Evolutionary conservation across 2,113 vertebrate species (phyloP).

Genomic region (Saccopteryx bilineata): DNA sequence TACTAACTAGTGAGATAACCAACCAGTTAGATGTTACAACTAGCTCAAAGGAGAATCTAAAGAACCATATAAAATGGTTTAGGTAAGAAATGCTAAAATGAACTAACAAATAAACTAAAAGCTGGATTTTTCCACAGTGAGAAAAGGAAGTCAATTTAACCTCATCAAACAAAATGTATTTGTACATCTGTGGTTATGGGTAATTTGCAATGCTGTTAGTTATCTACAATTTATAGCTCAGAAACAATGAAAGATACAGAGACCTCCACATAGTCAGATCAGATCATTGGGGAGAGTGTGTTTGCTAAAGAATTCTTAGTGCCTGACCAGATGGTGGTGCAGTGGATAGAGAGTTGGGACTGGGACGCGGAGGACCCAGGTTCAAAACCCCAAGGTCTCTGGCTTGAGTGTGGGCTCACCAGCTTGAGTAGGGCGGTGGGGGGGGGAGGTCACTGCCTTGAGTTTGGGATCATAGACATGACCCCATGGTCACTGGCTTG

Average conservation of each 20-base stretch:
- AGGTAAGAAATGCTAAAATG: neutral
- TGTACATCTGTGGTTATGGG: neutral
- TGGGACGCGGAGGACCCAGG: no score
- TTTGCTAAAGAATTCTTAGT: neutral
- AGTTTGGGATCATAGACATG: no score
- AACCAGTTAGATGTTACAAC: neutral
- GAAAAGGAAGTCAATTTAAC: neutral
- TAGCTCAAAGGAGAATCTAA: neutral
- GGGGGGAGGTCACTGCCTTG: no score
- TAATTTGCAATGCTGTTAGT: neutral
- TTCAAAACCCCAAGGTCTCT: no score
- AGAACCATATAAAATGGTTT: neutral
- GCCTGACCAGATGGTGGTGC: no score
- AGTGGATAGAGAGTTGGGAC: no score
- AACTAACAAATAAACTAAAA: neutral
- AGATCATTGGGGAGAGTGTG: neutral
- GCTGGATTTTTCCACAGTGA: neutral
- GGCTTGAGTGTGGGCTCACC: no score
- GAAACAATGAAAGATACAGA: neutral
- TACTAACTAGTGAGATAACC: neutral
- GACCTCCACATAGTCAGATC: neutral
- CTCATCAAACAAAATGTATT: neutral
- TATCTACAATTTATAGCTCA: neutral
- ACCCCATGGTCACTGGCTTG: no score
- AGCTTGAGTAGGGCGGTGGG: no score